Base-by-base conservation (phyloP, 2,797 vertebrate genomes). In the Chiroxiphia lanceolata region DNA sequence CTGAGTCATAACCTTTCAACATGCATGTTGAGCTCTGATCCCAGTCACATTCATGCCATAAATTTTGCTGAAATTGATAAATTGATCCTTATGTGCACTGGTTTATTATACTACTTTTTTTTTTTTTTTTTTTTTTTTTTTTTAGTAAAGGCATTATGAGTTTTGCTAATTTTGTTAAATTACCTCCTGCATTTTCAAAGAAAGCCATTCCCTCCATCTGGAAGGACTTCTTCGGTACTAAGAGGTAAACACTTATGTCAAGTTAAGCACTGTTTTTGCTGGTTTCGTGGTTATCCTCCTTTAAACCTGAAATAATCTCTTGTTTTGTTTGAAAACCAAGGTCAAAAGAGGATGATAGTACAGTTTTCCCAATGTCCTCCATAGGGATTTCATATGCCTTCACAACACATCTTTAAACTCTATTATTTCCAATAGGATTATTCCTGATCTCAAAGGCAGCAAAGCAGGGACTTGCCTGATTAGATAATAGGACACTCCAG, bases 341-440 rank as follows among this genome's bases (percentile, higher is more conserved):
- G 53, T 54, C 85, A 75, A 96, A 80, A 85, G 29, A 59, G 16
- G n/a, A 48, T 60, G 33, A 42, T 27, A 63, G 29, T n/a, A 81
- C 31, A 86, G 34, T 27, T 91, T 91, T 78, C 63, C 16, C 61
- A 60, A 5, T 40, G 19, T 22, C 64, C 61, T 96, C 81, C 54
- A 79, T 61, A 60, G 57, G 22, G 45, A 85, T 91, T 91, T 81
- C 50, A 50, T 21, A 15, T 79, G 34, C 10, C 34, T 79, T 91
- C 53, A 91, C 45, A 93, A 48, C 5, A 68, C 27, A n/a, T 83
- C 6, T 15, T 91, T 67, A 83, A 83, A 61, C 33, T 77, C 67
- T 44, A 13, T 72, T 90, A 23, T 67, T 88, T 83, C 59, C 88
- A 76, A 59, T 29, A 51, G 29, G 74, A 83, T 94, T 94, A 68